These are phyloP conservation scores for Glyptemys insculpta DNA, from an alignment of 2,797 vertebrate genomes.

Conservation along the genomic window DNA sequence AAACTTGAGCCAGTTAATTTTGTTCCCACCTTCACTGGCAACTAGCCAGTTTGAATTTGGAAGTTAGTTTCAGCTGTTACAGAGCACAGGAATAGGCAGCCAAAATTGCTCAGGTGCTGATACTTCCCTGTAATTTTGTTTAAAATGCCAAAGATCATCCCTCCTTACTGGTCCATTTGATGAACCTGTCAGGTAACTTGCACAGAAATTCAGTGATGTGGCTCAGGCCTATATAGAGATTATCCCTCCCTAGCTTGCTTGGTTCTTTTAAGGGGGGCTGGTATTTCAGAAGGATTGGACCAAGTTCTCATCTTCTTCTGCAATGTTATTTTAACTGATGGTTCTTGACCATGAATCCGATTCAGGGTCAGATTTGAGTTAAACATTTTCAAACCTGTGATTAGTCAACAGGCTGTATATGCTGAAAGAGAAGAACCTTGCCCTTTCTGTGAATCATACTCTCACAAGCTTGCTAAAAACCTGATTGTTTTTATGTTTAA, in stretches of 20 bases:
- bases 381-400: background rate
- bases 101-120: background rate
- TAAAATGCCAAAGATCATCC: background rate
- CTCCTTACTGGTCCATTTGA: background rate
- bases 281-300: slow-evolving; percentile 28
- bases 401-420: background rate
- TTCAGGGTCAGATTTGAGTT: slow-evolving; percentile 60
- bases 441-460: background rate
- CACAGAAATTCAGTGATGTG: slow-evolving; percentile 8
- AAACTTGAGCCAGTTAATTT: background rate
- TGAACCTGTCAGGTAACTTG: background rate
- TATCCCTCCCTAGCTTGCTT: slow-evolving; percentile 2
- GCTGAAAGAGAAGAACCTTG: background rate
- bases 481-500: slow-evolving; percentile 70
- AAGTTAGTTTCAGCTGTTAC: background rate
- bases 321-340: background rate
- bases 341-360: slow-evolving; percentile 26
- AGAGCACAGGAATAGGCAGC: background rate
- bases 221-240: background rate
- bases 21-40: background rate
- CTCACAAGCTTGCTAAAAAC: slow-evolving; percentile 31
- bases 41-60: background rate
- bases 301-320: slow-evolving; percentile 36
- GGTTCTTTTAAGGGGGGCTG: background rate
- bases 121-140: background rate